Conservation (phyloP, 2,797 vertebrate genomes). For the Sus cebifrons region DNA sequence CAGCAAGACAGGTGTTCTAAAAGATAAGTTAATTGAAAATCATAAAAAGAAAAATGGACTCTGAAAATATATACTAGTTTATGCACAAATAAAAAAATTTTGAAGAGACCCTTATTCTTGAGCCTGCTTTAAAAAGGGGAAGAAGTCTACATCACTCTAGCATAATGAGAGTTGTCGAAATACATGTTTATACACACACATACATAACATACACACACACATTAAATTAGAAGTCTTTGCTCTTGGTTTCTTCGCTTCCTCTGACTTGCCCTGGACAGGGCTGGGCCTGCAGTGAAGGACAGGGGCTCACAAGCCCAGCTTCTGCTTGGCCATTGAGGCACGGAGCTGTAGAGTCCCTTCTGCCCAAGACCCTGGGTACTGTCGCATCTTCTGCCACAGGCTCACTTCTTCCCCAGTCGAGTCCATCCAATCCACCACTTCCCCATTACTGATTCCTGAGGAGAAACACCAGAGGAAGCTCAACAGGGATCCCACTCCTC, state of each 20-base stretch:
- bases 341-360: slow-evolving; percentile 97
- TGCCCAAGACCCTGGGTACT: slow-evolving; percentile 98
- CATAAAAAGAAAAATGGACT: slow-evolving; percentile 58
- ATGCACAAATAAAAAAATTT: slow-evolving; percentile 74
- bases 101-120: slow-evolving; percentile 61
- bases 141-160: slow-evolving; percentile 36
- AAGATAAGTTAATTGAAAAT: slow-evolving; percentile 65
- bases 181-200: slow-evolving; percentile 56
- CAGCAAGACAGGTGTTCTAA: slow-evolving; percentile 26
- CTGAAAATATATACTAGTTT: slow-evolving; percentile 64
- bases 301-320: slow-evolving; percentile 73
- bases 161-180: slow-evolving; percentile 68
- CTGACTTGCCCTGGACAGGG: slow-evolving; percentile 64
- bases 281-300: slow-evolving; percentile 30
- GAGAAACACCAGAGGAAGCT: slow-evolving; percentile 60
- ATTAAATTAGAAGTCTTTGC: slow-evolving; percentile 74
- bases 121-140: slow-evolving; percentile 57
- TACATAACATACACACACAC: background rate
- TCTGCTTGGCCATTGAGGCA: slow-evolving; percentile 93
- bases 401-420: slow-evolving; percentile 96
- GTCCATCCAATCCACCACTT: slow-evolving; percentile 94
- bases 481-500: background rate
- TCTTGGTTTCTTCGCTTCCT: slow-evolving; percentile 73
- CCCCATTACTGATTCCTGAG: slow-evolving; percentile 91
- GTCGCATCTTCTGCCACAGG: slow-evolving; percentile 98